Percentiles rank a stretch among this genome's conserved stretches.
Evolutionary conservation across 1,140 invertebrate species (phyloP).

Genomic region (Cheumatopsyche charites): DNA sequence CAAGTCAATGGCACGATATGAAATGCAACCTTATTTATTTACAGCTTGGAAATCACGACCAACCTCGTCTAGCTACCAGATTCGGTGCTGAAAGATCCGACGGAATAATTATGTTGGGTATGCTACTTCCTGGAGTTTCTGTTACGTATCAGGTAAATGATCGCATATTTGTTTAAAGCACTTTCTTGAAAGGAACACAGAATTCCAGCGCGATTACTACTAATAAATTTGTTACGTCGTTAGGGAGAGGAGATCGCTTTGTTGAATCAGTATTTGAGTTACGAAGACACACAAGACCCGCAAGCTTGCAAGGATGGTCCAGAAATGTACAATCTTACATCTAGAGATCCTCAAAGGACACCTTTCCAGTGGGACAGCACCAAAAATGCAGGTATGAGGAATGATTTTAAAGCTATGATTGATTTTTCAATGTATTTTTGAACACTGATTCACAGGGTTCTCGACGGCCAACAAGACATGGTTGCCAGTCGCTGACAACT

Average conservation of each 20-base stretch:
- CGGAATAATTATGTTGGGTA: constrained; percentile 66
- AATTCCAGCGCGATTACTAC: not conserved
- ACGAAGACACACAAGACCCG: constrained; percentile 64
- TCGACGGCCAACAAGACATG: constrained; percentile 61
- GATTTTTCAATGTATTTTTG: not conserved
- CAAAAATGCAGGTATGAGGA: constrained; percentile 71
- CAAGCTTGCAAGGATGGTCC: constrained; percentile 61
- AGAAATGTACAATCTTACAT: constrained; percentile 58
- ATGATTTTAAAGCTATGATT: constrained; percentile 45
- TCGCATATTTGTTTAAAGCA: constrained; percentile 7
- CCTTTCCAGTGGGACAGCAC: constrained; percentile 78
- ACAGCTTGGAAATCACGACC: constrained; percentile 65
- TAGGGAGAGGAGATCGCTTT: constrained; percentile 85
- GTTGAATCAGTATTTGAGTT: constrained; percentile 64
- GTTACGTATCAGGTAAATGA: constrained; percentile 70
- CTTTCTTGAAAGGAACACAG: no score
- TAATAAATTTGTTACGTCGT: constrained; percentile 5
- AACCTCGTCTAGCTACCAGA: constrained; percentile 56
- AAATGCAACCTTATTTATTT: constrained; percentile 8
- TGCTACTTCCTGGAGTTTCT: constrained; percentile 69
- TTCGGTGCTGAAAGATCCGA: constrained; percentile 60
- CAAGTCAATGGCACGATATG: not conserved
- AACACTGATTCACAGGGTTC: constrained; percentile 55
- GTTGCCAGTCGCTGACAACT: constrained; percentile 67
- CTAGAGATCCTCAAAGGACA: constrained; percentile 72